Evolutionary conservation across 2,888 invertebrate species (phyloP).

Genomic region (Dasypolia templi): DNA sequence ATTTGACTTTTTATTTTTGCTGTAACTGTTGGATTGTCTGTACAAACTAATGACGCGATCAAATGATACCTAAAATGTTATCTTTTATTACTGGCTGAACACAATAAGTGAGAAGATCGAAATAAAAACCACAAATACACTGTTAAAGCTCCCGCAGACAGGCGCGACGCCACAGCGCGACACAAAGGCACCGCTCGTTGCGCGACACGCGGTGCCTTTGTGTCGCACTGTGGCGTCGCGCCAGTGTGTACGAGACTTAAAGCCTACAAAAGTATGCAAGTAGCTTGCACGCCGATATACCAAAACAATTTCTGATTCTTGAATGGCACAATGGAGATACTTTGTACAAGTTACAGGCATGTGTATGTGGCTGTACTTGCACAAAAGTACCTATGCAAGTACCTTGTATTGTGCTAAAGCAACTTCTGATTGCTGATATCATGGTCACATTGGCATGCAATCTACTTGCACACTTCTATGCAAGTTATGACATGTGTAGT

Average conservation of each 20-base stretch:
- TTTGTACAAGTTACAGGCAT: neutral
- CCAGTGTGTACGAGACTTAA: too few relatives aligned
- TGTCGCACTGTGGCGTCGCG: too few relatives aligned
- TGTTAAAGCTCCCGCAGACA: too few relatives aligned
- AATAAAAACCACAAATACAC: neutral
- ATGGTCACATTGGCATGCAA: neutral
- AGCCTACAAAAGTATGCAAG: neutral
- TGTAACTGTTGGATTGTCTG: slow-evolving; percentile 1
- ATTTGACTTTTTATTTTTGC: slow-evolving; percentile 3
- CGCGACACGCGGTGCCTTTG: too few relatives aligned
- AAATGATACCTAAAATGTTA: slow-evolving; percentile 21
- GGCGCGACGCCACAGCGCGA: too few relatives aligned
- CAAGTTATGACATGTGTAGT: neutral
- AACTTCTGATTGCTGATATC: neutral
- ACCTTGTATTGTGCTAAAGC: neutral
- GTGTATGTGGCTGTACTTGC: neutral
- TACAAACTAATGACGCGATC: slow-evolving; percentile 11
- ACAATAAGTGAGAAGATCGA: slow-evolving; percentile 19
- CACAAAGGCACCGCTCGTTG: too few relatives aligned
- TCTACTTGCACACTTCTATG: neutral
- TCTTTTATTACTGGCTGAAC: slow-evolving; percentile 9
- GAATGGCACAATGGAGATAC: neutral
- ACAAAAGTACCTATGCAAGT: neutral
- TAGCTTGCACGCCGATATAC: neutral
- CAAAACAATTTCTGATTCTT: neutral